A percentile compares a stretch with the other conserved stretches of the same genome.
Evolutionary conservation across 2,888 invertebrate genomes (phyloP).

Genomic region (Andrena praecox): DNA sequence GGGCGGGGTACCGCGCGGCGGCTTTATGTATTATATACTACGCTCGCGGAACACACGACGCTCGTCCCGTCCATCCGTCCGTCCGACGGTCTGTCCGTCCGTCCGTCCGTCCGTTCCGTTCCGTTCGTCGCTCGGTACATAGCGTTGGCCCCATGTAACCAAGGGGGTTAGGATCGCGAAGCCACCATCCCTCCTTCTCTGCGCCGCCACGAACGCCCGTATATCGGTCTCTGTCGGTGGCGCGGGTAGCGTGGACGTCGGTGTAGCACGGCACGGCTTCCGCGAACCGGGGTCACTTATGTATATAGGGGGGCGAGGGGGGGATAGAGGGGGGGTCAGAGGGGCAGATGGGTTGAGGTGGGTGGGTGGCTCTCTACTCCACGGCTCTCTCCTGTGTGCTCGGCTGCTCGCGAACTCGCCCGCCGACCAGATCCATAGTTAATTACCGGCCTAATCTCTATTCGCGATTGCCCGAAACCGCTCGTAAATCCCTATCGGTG

Average conservation of each 20-base stretch:
- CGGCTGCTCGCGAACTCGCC: conserved; percentile 77
- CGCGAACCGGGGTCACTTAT: conserved; percentile 81
- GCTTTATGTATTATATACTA: conserved; percentile 59
- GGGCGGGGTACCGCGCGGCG: conserved; percentile 28
- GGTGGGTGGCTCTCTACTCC: conserved; percentile 48
- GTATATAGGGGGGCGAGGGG: conserved; percentile 64
- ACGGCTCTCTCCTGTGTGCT: conserved; percentile 70
- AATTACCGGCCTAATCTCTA: conserved; percentile 85
- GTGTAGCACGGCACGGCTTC: conserved; percentile 73
- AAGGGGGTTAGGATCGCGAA: conserved; percentile 75
- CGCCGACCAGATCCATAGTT: conserved; percentile 84
- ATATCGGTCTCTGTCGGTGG: conserved; percentile 47
- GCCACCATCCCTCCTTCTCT: conserved; percentile 42
- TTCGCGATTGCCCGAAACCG: conserved; percentile 85
- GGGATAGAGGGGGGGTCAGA: too few relatives aligned
- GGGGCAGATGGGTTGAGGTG: too few relatives aligned
- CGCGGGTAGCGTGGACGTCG: conserved; percentile 47
- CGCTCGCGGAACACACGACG: conserved; percentile 66
- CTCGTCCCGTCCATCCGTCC: conserved; percentile 53
- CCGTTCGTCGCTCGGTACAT: conserved; percentile 49
- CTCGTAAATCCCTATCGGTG: conserved; percentile 84
- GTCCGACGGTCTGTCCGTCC: conserved; percentile 34
- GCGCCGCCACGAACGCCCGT: neutral
- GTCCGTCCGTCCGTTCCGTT: conserved; percentile 23
- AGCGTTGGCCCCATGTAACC: conserved; percentile 74